phyloP scores from a whole-genome alignment of 2,113 vertebrate genomes.

The Gnathonemus longibarbis region DNA sequence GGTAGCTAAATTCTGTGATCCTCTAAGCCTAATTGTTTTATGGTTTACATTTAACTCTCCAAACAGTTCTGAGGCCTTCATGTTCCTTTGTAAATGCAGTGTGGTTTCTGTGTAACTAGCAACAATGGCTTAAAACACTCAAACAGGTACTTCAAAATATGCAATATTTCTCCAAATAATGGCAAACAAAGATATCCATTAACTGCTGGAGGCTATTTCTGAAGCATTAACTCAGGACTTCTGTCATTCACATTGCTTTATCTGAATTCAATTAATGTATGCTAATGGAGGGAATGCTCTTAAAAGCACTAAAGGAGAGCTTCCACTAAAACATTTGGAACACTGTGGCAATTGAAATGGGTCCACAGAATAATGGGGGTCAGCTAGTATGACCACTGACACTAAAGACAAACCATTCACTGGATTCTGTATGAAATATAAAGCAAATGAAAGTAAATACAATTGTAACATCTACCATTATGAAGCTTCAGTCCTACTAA shows the following conservation, averaged over 20 bases:
- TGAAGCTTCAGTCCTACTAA: neutral
- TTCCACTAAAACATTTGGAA: neutral
- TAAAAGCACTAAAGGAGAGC: neutral
- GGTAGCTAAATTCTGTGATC: neutral
- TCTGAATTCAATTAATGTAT: constrained; percentile 17
- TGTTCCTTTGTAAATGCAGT: neutral
- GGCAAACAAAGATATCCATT: neutral
- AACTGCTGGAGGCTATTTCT: neutral
- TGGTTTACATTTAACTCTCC: neutral
- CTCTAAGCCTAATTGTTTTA: neutral
- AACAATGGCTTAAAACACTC: neutral
- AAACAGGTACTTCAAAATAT: neutral
- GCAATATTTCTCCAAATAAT: neutral
- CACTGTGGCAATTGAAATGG: neutral
- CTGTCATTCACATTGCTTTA: neutral
- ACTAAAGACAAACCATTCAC: neutral
- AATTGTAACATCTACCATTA: neutral
- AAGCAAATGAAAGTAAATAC: neutral
- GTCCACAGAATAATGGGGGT: neutral
- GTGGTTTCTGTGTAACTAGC: neutral
- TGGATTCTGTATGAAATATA: neutral
- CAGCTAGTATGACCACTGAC: neutral
- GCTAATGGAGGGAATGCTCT: constrained; percentile 8
- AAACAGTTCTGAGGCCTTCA: neutral
- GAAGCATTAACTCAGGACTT: neutral